Base-by-base conservation (phyloP, 1,140 invertebrate species). In the Orius insidiosus region DNA sequence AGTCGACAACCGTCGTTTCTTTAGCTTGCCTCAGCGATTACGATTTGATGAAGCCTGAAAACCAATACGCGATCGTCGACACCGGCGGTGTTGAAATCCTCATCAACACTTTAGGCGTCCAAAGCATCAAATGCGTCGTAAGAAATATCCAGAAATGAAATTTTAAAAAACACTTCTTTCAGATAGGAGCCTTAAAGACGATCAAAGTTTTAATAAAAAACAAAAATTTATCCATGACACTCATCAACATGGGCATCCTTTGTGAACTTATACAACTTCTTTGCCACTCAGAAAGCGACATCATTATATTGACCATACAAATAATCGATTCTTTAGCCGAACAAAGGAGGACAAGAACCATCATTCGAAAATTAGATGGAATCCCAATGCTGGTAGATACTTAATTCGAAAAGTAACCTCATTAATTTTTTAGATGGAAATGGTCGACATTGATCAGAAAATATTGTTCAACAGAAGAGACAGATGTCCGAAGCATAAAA, bases 41-140 rank as follows among this genome's bases (percentile, higher is more conserved):
- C 24, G 41, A 43, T 15, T n/a, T 43, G 5, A 43, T 30, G 10
- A 18, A 30, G 4, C 18, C 19, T n/a, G 41, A 30, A n/a, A 18
- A 43, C 16, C 19, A 43, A 43, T 30, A 43, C 24, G 41, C 41
- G 2, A 43, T 43, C 10, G 14, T 43, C 31, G 41, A 43, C 24
- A 43, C 41, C 2, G 41, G 41, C 8, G 41, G 41, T 5, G 10
- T 43, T 8, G 41, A 43, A 16, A 31, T 43, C 7, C 31, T 43
- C 24, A 30, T 43, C n/a, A 43, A 43, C 24, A n/a, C 31, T 24
- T 15, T 43, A 5, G 31, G 18, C 10, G 41, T 43, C n/a, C 18
- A 43, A 32, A 24, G 16, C 10, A n/a, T 43, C 2, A 43, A 43
- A 16, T 43, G 41, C 31, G 24, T 43, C 10, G 41, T 43, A 31